Percentiles rank a stretch among this genome's conserved stretches.
These are phyloP conservation scores for Tylochromis polylepis DNA, from an alignment of 2,113 vertebrate species.

Conservation along the genomic window DNA sequence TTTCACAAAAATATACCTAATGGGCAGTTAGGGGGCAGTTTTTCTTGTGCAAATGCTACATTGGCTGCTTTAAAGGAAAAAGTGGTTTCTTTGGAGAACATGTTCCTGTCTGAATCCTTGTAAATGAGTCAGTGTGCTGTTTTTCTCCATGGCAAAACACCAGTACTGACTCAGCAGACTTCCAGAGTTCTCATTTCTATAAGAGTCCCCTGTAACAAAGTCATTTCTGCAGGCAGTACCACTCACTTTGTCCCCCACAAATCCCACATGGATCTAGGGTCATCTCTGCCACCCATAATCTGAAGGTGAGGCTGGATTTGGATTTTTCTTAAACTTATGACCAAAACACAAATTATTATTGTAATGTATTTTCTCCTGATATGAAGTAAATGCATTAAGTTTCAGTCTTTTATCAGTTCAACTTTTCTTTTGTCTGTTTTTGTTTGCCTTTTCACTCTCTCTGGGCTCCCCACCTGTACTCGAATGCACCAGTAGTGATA, in stretches of 20 bases:
- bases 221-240: neutral
- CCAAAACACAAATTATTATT: neutral
- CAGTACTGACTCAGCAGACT: constrained; percentile 7
- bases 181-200: neutral
- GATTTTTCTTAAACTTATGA: neutral
- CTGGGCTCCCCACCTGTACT: neutral
- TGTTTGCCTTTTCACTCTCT: neutral
- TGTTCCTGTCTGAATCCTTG: neutral
- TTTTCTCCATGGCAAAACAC: neutral
- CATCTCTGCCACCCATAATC: neutral
- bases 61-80: neutral
- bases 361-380: neutral
- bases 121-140: neutral
- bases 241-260: neutral
- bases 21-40: neutral
- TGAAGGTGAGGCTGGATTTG: neutral
- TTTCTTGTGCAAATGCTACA: neutral
- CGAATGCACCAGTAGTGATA: neutral
- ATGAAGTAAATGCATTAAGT: neutral
- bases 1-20: neutral
- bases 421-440: neutral
- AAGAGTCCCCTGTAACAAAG: neutral
- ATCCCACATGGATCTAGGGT: neutral
- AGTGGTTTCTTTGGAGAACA: neutral
- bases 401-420: neutral